Evolutionary conservation across 2,888 invertebrate species (phyloP).

Genomic region (Tinea trinotella): DNA sequence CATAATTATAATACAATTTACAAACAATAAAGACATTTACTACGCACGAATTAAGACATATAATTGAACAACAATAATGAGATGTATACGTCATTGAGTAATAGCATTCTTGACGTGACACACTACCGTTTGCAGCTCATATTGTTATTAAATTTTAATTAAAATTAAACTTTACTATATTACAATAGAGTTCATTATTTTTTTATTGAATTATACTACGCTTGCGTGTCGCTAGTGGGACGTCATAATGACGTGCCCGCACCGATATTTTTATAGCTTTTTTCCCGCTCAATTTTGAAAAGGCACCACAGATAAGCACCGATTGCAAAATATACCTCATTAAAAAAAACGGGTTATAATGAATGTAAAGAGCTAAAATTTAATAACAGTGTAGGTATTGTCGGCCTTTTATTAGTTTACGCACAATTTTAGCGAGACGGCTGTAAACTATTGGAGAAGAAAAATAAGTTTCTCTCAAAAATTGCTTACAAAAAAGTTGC

Average conservation of each 20-base stretch:
- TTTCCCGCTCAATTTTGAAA: too few species aligned
- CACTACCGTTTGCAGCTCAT: background rate
- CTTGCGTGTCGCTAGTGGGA: conserved; percentile 9
- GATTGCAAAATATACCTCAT: too few species aligned
- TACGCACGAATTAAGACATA: background rate
- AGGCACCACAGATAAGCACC: too few species aligned
- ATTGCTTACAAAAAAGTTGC: too few species aligned
- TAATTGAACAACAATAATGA: background rate
- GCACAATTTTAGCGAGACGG: too few species aligned
- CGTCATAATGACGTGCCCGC: background rate
- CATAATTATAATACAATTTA: background rate
- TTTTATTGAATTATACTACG: background rate
- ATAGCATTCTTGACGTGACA: background rate
- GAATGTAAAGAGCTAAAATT: too few species aligned
- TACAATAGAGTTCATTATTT: background rate
- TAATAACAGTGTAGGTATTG: too few species aligned
- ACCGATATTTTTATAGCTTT: too few species aligned
- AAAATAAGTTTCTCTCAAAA: too few species aligned
- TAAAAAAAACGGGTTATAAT: too few species aligned
- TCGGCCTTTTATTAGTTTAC: too few species aligned
- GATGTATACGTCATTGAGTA: background rate
- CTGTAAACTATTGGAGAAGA: too few species aligned
- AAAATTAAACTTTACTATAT: background rate
- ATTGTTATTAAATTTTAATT: background rate
- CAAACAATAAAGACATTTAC: background rate